Evolutionary conservation across 2,113 vertebrate species (phyloP).

Genomic region (Pollachius pollachius): DNA sequence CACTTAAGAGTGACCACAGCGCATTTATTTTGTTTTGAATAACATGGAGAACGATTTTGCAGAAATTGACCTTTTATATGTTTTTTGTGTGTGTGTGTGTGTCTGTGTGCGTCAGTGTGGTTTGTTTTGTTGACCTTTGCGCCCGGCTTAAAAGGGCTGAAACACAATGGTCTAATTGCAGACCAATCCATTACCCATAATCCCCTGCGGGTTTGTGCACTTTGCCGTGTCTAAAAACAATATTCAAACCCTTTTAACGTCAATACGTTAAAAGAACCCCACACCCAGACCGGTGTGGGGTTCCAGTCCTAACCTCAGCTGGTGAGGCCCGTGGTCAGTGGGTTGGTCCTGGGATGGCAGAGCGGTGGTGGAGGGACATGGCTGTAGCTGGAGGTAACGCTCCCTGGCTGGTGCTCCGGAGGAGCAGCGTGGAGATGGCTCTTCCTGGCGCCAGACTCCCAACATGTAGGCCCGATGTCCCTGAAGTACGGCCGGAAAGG

Average conservation of each 20-base stretch:
- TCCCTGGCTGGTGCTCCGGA: constrained; percentile 10
- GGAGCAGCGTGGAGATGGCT: neutral
- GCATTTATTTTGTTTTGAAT: too few species aligned
- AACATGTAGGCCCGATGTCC: constrained; percentile 7
- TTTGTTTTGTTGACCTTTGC: too few species aligned
- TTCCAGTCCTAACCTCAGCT: constrained; percentile 12
- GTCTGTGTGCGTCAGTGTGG: neutral
- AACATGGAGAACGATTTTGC: too few species aligned
- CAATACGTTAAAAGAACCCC: too few species aligned
- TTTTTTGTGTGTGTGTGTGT: constrained; percentile 10
- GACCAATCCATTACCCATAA: too few species aligned
- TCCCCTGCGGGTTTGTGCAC: too few species aligned
- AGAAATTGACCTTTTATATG: constrained; percentile 8
- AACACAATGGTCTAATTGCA: too few species aligned
- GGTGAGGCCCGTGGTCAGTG: constrained; percentile 25
- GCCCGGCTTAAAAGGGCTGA: too few species aligned
- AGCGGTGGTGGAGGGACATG: constrained; percentile 14
- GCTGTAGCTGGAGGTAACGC: constrained; percentile 6
- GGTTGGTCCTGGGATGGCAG: constrained; percentile 22
- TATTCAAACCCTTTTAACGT: constrained; percentile 7
- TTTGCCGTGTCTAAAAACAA: constrained; percentile 22
- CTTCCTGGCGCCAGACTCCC: constrained; percentile 13
- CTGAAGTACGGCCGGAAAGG: neutral
- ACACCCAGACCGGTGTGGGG: neutral
- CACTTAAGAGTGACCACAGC: neutral